These are phyloP conservation scores for Streblospio benedicti DNA, from an alignment of 1,140 invertebrate species.

Conservation along the genomic window DNA sequence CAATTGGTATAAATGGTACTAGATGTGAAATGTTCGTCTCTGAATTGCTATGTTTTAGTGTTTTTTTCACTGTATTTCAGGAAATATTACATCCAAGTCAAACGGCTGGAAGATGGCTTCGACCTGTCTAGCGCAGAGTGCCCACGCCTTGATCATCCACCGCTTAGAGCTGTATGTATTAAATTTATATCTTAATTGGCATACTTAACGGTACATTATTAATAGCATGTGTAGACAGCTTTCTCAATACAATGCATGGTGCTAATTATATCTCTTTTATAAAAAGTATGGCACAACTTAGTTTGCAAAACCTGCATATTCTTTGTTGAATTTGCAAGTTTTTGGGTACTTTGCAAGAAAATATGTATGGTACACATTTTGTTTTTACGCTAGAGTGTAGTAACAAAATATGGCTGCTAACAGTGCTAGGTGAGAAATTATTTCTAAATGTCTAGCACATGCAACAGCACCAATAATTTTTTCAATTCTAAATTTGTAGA, in stretches of 20 bases:
- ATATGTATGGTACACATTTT: too few relatives aligned
- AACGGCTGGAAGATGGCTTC: conserved; percentile 40
- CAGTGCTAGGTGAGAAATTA: too few relatives aligned
- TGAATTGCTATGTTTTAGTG: neutral
- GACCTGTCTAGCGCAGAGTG: conserved; percentile 34
- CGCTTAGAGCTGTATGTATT: conserved; percentile 29
- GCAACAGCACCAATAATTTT: too few relatives aligned
- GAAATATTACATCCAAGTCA: conserved; percentile 40
- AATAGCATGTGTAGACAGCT: neutral
- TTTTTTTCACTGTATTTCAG: conserved; percentile 24
- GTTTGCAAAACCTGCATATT: neutral
- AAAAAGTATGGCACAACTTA: too few relatives aligned
- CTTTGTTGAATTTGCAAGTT: neutral
- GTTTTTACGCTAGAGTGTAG: too few relatives aligned
- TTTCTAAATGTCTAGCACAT: too few relatives aligned
- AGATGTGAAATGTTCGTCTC: neutral
- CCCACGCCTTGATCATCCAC: conserved; percentile 32
- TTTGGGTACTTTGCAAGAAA: too few relatives aligned
- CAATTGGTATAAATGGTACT: too few relatives aligned
- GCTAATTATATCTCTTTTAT: too few relatives aligned
- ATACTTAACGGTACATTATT: neutral
- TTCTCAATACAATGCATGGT: neutral
- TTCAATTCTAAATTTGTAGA: too few relatives aligned
- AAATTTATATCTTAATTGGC: neutral
- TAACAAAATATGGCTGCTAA: too few relatives aligned